These are phyloP conservation scores for Poecilia picta DNA, from an alignment of 2,797 vertebrate species.

Conservation along the genomic window DNA sequence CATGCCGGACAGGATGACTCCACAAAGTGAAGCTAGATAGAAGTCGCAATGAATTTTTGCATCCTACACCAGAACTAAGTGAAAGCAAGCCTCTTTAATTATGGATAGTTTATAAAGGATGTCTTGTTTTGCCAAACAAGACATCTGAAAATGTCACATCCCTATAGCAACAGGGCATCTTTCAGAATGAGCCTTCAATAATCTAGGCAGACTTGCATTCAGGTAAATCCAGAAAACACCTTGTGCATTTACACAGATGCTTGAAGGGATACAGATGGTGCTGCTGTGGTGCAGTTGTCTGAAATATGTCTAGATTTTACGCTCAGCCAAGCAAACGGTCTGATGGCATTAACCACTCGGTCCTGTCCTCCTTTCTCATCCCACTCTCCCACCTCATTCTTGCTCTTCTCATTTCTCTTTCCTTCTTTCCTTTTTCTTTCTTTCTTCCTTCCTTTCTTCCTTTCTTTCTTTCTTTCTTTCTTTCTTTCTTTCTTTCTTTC, in stretches of 20 bases:
- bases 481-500: background rate
- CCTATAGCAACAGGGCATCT: background rate
- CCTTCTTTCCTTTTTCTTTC: no score
- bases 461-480: constrained; percentile 48
- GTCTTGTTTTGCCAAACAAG: background rate
- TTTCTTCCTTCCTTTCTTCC: constrained; percentile 17
- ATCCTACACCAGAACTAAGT: background rate
- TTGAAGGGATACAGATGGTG: constrained; percentile 45
- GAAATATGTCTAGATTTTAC: constrained; percentile 74
- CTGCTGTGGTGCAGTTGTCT: constrained; percentile 53
- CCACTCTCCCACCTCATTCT: constrained; percentile 24
- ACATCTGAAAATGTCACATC: background rate
- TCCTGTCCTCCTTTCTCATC: constrained; percentile 62
- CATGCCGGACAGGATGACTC: background rate
- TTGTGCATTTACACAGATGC: constrained; percentile 3
- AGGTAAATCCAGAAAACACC: background rate
- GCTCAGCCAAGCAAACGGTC: constrained; percentile 71
- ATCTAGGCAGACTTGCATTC: background rate
- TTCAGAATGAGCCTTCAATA: background rate
- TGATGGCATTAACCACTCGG: constrained; percentile 67
- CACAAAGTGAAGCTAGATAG: background rate
- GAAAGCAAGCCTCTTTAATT: background rate
- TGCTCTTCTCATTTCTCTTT: background rate
- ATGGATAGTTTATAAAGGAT: background rate
- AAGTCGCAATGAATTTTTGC: background rate